These are phyloP conservation scores for Hirudo medicinalis DNA, from an alignment of 1,140 invertebrate species.

Conservation along the genomic window DNA sequence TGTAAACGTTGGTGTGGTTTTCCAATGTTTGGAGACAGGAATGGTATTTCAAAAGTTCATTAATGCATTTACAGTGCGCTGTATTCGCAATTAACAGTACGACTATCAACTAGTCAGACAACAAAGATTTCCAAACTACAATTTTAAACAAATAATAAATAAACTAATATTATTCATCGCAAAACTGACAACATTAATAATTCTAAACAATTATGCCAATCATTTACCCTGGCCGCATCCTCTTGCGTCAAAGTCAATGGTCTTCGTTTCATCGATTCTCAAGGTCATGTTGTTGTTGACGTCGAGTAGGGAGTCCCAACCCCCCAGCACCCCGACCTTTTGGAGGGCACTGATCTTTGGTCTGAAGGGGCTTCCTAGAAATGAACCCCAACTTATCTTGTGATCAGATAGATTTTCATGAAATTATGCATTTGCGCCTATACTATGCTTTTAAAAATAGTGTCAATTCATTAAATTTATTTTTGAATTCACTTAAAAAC, in stretches of 20 bases:
- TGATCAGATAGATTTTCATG: no score
- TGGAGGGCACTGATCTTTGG: conserved; percentile 55
- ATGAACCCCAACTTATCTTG: neutral
- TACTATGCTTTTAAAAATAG: neutral
- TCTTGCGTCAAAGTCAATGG: conserved; percentile 50
- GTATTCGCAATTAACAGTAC: no score
- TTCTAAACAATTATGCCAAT: neutral
- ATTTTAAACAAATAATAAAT: no score
- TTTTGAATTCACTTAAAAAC: neutral
- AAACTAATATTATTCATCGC: no score
- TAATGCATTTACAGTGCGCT: no score
- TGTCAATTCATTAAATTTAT: neutral
- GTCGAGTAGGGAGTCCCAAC: conserved; percentile 62
- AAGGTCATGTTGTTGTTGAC: conserved; percentile 60
- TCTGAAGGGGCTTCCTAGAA: conserved; percentile 55
- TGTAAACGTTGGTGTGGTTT: no score
- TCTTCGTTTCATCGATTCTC: conserved; percentile 45
- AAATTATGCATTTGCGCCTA: neutral
- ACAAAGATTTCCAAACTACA: no score
- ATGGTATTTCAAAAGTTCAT: no score
- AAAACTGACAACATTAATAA: neutral
- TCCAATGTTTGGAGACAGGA: no score
- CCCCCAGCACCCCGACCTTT: conserved; percentile 47
- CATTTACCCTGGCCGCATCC: conserved; percentile 52
- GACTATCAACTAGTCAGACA: no score